A percentile compares a stretch with the other conserved stretches of the same genome.
Evolutionary conservation across 2,797 vertebrate species (phyloP).

Genomic region (Argyrosomus regius): DNA sequence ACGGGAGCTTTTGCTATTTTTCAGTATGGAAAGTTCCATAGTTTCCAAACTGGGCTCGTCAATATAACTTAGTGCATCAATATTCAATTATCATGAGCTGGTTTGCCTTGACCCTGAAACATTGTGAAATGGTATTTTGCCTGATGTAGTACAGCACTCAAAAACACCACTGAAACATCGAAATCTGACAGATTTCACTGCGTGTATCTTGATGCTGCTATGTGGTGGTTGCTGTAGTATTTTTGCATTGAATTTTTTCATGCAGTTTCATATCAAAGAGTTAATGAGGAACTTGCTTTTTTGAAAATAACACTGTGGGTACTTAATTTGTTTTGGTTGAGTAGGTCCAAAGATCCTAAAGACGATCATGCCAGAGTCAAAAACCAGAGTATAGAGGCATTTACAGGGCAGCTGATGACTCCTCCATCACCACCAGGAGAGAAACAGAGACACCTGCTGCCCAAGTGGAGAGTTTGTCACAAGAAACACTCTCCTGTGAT

Average conservation of each 20-base stretch:
- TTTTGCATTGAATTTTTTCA: neutral
- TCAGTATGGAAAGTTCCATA: constrained; percentile 59
- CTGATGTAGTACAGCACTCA: neutral
- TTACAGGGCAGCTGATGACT: too few relatives aligned
- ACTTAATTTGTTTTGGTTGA: neutral
- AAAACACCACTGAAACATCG: neutral
- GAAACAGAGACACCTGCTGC: too few relatives aligned
- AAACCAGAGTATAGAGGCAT: too few relatives aligned
- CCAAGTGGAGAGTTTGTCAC: too few relatives aligned
- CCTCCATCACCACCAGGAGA: too few relatives aligned
- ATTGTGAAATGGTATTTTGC: constrained; percentile 5
- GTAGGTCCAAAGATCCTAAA: neutral
- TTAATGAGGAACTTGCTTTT: neutral
- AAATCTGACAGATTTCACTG: neutral
- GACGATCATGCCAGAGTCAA: too few relatives aligned
- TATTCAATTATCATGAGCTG: constrained; percentile 38
- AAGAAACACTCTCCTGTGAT: too few relatives aligned
- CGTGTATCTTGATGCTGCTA: neutral
- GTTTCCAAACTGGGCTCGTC: constrained; percentile 49
- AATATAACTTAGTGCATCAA: constrained; percentile 50
- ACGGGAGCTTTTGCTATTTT: constrained; percentile 18
- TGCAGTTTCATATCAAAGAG: neutral
- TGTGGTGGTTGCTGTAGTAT: neutral
- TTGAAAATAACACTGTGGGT: neutral
- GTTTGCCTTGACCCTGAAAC: constrained; percentile 21